Evolutionary conservation across 2,888 invertebrate genomes (phyloP).

Genomic region (Poecilus cupreus): DNA sequence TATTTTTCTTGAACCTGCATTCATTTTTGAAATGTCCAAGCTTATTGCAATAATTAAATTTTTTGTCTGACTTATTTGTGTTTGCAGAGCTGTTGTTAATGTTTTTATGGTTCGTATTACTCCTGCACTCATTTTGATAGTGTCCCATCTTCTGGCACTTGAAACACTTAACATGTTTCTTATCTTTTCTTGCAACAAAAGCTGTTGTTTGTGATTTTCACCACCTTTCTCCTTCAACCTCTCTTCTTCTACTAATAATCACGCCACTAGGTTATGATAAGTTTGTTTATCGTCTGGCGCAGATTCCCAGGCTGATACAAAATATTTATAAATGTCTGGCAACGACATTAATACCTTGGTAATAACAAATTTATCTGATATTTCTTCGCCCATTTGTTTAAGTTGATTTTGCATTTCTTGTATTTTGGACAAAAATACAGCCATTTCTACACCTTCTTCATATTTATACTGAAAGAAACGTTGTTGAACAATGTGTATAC

Average conservation of each 20-base stretch:
- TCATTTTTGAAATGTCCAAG: slow-evolving; percentile 34
- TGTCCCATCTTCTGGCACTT: too few relatives aligned
- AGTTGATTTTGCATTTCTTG: slow-evolving; percentile 41
- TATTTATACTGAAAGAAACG: slow-evolving; percentile 66
- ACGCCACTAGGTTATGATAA: slow-evolving; percentile 62
- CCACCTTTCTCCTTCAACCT: slow-evolving; percentile 6
- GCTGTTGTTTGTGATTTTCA: background rate
- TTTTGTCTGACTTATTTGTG: background rate
- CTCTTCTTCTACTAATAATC: slow-evolving; percentile 63
- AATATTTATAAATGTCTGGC: slow-evolving; percentile 67
- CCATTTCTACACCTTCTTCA: slow-evolving; percentile 64
- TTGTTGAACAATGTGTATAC: slow-evolving; percentile 67
- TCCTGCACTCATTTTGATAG: background rate
- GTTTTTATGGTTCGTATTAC: background rate
- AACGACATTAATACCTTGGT: slow-evolving; percentile 67
- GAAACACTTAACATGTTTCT: too few relatives aligned
- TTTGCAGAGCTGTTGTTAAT: background rate
- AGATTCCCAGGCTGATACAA: slow-evolving; percentile 66
- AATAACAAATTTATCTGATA: slow-evolving; percentile 65
- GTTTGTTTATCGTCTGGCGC: slow-evolving; percentile 60
- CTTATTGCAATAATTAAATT: slow-evolving; percentile 37
- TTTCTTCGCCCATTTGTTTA: slow-evolving; percentile 64
- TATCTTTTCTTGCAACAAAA: too few relatives aligned
- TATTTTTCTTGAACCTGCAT: slow-evolving; percentile 2
- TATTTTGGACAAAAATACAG: slow-evolving; percentile 64